phyloP scores from a whole-genome alignment of 2,113 vertebrate genomes.

The Azemiops feae region DNA sequence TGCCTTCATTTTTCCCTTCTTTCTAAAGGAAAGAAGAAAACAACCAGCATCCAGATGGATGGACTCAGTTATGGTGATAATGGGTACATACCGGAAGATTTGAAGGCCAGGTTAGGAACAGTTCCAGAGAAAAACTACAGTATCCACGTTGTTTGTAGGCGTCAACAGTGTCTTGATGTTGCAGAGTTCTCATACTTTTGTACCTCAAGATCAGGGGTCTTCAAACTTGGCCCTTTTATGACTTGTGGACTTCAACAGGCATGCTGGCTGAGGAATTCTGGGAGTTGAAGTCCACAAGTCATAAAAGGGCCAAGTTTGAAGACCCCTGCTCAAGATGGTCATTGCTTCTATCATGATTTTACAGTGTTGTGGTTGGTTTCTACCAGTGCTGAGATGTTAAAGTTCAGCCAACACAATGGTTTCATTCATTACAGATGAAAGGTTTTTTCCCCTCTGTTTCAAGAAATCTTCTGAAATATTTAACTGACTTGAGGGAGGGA shows the following conservation, averaged over 20 bases:
- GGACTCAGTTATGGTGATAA: neutral
- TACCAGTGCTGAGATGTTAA: constrained; percentile 4
- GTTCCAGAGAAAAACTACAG: neutral
- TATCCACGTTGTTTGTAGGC: neutral
- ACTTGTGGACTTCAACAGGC: no score
- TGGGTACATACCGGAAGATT: neutral
- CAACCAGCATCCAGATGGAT: neutral
- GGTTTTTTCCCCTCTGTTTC: neutral
- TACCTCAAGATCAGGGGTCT: neutral
- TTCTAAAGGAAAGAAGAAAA: neutral
- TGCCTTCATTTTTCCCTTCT: neutral
- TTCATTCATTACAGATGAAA: constrained; percentile 3
- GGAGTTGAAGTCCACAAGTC: no score
- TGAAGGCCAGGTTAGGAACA: neutral
- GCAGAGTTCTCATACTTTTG: neutral
- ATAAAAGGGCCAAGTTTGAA: no score
- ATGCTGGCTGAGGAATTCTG: no score
- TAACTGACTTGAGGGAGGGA: neutral
- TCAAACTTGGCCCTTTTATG: no score
- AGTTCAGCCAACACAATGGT: constrained; percentile 18
- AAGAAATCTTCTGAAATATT: neutral
- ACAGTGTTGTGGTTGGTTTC: neutral
- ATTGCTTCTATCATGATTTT: neutral
- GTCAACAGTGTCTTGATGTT: neutral
- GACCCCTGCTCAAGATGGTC: neutral